phyloP scores from a whole-genome alignment of 2,888 invertebrate genomes.

The Colletes collaris region DNA sequence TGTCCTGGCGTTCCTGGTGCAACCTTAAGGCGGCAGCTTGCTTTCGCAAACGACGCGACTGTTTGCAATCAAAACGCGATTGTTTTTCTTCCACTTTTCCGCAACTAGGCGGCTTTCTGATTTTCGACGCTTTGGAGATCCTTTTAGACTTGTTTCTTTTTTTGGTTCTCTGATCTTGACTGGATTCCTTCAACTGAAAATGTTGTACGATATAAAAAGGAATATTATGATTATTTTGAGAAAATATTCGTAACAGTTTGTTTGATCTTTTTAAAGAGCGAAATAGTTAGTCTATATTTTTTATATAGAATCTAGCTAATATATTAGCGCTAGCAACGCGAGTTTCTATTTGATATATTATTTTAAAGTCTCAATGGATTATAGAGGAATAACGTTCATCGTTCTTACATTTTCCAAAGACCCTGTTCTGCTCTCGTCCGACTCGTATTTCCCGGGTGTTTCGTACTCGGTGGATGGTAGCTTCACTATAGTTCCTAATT shows the following conservation, averaged over 20 bases:
- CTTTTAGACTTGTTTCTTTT: constrained; percentile 19
- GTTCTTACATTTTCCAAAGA: constrained; percentile 23
- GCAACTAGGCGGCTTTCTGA: constrained; percentile 17
- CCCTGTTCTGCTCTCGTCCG: not conserved
- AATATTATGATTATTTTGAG: too few species aligned
- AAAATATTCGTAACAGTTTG: too few species aligned
- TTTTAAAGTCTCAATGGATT: too few species aligned
- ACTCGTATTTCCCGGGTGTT: not conserved
- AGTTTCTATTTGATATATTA: too few species aligned
- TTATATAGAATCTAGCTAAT: too few species aligned
- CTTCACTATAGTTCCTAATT: constrained; percentile 13
- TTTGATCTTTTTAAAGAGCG: not conserved
- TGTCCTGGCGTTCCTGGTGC: constrained; percentile 56
- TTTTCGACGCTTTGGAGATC: constrained; percentile 7
- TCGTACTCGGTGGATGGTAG: not conserved
- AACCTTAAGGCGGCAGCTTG: constrained; percentile 41
- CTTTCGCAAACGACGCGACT: constrained; percentile 34
- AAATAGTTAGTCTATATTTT: not conserved
- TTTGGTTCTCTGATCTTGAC: constrained; percentile 7
- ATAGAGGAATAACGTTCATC: constrained; percentile 7
- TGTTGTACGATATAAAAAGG: not conserved
- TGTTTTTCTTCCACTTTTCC: constrained; percentile 30
- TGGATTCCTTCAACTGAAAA: not conserved
- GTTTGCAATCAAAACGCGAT: constrained; percentile 48
- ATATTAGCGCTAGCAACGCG: too few species aligned